Evolutionary conservation across 1,140 invertebrate species (phyloP).

Genomic region (Holcopasites calliopsidis): DNA sequence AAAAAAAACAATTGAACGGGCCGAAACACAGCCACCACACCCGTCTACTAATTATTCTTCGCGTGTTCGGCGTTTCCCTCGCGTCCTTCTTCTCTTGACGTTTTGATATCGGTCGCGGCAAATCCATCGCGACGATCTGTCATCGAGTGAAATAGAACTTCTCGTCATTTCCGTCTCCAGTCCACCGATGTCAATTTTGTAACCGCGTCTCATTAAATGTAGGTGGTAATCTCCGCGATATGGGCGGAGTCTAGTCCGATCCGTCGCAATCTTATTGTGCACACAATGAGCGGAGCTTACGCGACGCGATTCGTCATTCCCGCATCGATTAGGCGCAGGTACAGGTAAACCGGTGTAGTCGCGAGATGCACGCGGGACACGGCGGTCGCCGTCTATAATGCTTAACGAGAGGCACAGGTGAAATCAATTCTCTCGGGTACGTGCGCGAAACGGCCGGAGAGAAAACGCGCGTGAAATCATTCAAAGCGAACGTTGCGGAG

Average conservation of each 20-base stretch:
- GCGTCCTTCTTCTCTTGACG: not conserved
- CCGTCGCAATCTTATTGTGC: not conserved
- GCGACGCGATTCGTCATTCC: constrained; percentile 33
- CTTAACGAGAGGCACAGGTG: constrained; percentile 45
- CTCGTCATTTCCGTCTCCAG: not conserved
- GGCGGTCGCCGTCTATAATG: constrained; percentile 5
- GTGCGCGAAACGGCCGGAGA: not conserved
- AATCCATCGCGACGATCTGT: not conserved
- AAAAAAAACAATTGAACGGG: not conserved
- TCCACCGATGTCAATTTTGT: not conserved
- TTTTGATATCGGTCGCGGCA: not conserved
- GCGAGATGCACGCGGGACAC: not conserved
- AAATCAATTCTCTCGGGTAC: constrained; percentile 51
- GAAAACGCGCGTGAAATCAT: constrained; percentile 52
- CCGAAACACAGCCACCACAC: not conserved
- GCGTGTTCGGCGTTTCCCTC: not conserved
- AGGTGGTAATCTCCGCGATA: not conserved
- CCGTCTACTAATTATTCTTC: not conserved
- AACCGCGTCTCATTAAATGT: not conserved
- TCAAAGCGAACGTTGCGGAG: constrained; percentile 9
- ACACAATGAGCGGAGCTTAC: not conserved
- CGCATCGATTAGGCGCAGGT: constrained; percentile 19
- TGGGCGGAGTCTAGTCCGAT: not conserved
- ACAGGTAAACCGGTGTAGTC: constrained; percentile 19
- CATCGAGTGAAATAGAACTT: not conserved